Evolutionary conservation across 2,888 invertebrate species (phyloP).

Genomic region (Caenorhabditis sp.): DNA sequence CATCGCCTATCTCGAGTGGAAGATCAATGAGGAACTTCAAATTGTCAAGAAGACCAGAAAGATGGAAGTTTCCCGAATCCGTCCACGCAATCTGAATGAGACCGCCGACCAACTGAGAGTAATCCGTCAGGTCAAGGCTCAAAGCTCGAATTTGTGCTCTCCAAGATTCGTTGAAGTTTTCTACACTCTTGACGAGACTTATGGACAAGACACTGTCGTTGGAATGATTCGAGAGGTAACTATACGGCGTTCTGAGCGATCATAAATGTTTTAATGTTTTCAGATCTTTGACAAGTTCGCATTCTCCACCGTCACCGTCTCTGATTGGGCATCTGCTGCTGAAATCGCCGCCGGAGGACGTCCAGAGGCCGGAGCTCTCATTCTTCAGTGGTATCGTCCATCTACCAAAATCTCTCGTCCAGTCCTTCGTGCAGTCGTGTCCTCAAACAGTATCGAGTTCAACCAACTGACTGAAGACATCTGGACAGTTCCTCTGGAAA

Average conservation of each 20-base stretch:
- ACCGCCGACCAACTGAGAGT: slow-evolving; percentile 55
- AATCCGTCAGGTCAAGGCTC: slow-evolving; percentile 38
- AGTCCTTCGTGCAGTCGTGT: slow-evolving; percentile 63
- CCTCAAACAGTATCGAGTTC: slow-evolving; percentile 61
- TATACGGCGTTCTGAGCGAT: background rate
- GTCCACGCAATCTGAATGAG: slow-evolving; percentile 64
- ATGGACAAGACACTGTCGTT: slow-evolving; percentile 66
- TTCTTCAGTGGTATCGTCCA: slow-evolving; percentile 67
- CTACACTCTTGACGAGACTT: slow-evolving; percentile 71
- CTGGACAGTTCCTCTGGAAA: slow-evolving; percentile 70
- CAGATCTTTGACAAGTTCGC: slow-evolving; percentile 68
- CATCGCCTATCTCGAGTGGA: slow-evolving; percentile 74
- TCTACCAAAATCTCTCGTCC: slow-evolving; percentile 44
- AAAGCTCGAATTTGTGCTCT: slow-evolving; percentile 33
- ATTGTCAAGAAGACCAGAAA: slow-evolving; percentile 69
- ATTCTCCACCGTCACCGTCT: slow-evolving; percentile 65
- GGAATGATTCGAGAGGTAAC: slow-evolving; percentile 67
- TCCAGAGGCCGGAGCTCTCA: slow-evolving; percentile 56
- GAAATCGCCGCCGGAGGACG: slow-evolving; percentile 45
- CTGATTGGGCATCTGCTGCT: slow-evolving; percentile 66
- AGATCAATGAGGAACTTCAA: slow-evolving; percentile 70
- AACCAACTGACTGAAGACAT: slow-evolving; percentile 67
- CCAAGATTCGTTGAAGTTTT: slow-evolving; percentile 66
- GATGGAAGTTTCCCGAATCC: slow-evolving; percentile 50
- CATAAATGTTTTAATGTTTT: background rate